Conservation (phyloP, 2,797 vertebrate genomes). For the Malacoraja senta region DNA sequence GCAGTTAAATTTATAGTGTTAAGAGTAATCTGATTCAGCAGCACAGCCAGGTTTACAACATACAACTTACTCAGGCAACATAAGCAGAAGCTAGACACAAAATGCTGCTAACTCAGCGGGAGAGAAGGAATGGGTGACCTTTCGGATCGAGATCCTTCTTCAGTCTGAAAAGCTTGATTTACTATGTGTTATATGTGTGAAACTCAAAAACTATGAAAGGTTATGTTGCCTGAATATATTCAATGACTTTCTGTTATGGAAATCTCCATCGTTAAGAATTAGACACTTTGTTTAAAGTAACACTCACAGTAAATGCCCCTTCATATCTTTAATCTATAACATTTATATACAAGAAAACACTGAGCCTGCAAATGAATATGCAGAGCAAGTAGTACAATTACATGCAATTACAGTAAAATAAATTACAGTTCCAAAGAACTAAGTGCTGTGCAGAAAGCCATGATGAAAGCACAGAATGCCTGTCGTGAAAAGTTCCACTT, state of each 20-base stretch:
- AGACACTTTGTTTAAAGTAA: background rate
- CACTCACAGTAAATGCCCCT: background rate
- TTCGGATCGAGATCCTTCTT: too few species aligned
- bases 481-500: background rate
- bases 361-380: conserved; percentile 4
- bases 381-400: background rate
- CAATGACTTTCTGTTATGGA: background rate
- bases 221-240: background rate
- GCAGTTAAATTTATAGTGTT: background rate
- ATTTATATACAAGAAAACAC: background rate
- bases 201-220: background rate
- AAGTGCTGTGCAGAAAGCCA: background rate
- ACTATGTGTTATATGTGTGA: background rate
- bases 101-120: too few species aligned
- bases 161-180: background rate
- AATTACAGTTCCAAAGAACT: background rate
- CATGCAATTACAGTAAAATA: background rate
- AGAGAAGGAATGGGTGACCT: too few species aligned
- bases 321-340: background rate
- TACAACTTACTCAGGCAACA: too few species aligned
- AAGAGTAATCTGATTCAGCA: background rate
- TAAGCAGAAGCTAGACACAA: too few species aligned
- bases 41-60: too few species aligned
- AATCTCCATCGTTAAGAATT: background rate
- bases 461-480: background rate